Conservation (phyloP, 2,797 vertebrate species). For the Otolemur crassicaudatus region DNA sequence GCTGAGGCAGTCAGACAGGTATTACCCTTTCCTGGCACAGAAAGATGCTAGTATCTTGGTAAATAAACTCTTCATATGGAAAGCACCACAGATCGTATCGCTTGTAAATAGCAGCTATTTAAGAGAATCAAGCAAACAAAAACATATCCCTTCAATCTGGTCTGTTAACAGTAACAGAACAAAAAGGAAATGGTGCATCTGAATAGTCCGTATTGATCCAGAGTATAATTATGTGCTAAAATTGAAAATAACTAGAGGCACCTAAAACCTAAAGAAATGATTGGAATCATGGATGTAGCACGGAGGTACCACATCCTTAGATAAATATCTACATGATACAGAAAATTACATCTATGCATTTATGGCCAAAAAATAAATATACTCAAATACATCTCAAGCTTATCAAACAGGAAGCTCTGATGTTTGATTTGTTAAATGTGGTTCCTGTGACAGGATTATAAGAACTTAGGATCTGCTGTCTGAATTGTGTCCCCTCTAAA, state of each 20-base stretch:
- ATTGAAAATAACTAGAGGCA: background rate
- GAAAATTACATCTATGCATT: background rate
- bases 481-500: background rate
- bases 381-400: background rate
- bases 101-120: constrained; percentile 76
- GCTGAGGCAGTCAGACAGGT: constrained; percentile 68
- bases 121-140: constrained; percentile 63
- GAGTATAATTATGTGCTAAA: background rate
- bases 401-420: background rate
- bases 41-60: constrained; percentile 46
- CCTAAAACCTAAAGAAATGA: background rate
- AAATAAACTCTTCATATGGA: constrained; percentile 60
- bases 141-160: constrained; percentile 67
- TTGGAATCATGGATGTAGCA: background rate
- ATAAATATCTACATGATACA: background rate
- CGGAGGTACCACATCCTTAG: background rate
- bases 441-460: background rate
- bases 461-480: background rate
- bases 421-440: background rate
- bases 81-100: constrained; percentile 23
- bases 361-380: background rate
- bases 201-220: background rate
- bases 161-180: constrained; percentile 25
- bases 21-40: constrained; percentile 52
- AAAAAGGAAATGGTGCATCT: constrained; percentile 2